Conservation (phyloP, 2,113 vertebrate genomes). For the Nibea albiflora region DNA sequence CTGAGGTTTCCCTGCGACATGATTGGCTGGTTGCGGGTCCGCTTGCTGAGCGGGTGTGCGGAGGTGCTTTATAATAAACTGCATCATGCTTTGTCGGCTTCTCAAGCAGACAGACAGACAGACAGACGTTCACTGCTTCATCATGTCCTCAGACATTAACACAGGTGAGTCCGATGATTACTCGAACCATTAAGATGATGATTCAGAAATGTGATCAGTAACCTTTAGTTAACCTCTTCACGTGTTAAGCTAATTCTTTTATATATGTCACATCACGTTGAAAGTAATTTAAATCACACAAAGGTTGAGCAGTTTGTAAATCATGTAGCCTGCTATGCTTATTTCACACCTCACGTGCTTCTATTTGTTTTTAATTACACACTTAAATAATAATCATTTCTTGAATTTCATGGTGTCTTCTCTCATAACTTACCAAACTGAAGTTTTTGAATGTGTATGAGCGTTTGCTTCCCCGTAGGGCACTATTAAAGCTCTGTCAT, state of each 20-base stretch:
- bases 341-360: not conserved
- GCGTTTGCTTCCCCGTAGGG: not conserved
- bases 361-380: not conserved
- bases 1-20: conserved; percentile 34
- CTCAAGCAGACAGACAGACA: not conserved
- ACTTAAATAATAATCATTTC: not conserved
- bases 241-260: not conserved
- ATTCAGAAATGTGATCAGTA: conserved; percentile 5
- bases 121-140: conserved; percentile 3
- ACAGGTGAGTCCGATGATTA: conserved; percentile 71
- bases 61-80: conserved; percentile 39
- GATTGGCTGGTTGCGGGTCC: conserved; percentile 57
- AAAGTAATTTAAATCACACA: not conserved
- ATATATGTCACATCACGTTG: not conserved
- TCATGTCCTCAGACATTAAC: conserved; percentile 68
- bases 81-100: not conserved
- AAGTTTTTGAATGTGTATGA: not conserved
- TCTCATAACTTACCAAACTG: not conserved
- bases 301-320: not conserved
- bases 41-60: not conserved
- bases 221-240: not conserved
- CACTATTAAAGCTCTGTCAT: conserved; percentile 20
- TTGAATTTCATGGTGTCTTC: not conserved
- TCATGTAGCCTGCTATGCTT: not conserved
- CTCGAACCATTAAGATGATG: conserved; percentile 26